These are phyloP conservation scores for Latrodectus elegans DNA, from an alignment of 2,888 invertebrate species.

Conservation along the genomic window DNA sequence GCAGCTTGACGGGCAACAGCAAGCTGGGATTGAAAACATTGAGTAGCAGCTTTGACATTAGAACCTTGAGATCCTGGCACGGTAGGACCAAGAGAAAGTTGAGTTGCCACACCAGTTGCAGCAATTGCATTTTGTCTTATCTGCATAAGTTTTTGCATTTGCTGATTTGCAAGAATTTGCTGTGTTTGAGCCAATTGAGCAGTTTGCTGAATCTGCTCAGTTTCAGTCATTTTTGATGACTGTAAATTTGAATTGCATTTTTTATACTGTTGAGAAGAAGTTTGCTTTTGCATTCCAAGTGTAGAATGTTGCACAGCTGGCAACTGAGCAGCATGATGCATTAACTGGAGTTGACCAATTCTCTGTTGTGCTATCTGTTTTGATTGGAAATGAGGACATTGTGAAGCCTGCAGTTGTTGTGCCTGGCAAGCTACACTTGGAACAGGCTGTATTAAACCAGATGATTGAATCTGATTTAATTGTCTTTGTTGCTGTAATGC, in stretches of 20 bases:
- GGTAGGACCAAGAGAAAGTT: slow-evolving; percentile 37
- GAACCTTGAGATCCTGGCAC: slow-evolving; percentile 48
- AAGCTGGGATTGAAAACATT: slow-evolving; percentile 61
- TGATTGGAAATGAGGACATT: slow-evolving; percentile 58
- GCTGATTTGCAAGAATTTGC: slow-evolving; percentile 52
- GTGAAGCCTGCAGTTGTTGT: slow-evolving; percentile 46
- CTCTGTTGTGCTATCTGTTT: slow-evolving; percentile 59
- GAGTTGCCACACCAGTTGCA: slow-evolving; percentile 41
- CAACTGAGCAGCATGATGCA: slow-evolving; percentile 55
- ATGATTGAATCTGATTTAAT: slow-evolving; percentile 34
- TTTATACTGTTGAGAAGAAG: slow-evolving; percentile 42
- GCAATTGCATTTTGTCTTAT: slow-evolving; percentile 57
- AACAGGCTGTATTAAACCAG: slow-evolving; percentile 39
- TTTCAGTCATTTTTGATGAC: slow-evolving; percentile 43
- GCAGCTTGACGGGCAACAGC: slow-evolving; percentile 58
- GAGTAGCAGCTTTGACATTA: slow-evolving; percentile 38
- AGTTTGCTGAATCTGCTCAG: slow-evolving; percentile 59
- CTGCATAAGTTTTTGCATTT: slow-evolving; percentile 61
- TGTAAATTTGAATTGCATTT: slow-evolving; percentile 29
- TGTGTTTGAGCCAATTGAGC: slow-evolving; percentile 57
- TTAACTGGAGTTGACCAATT: slow-evolving; percentile 51
- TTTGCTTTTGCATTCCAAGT: slow-evolving; percentile 45
- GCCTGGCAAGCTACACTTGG: slow-evolving; percentile 48
- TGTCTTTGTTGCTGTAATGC: slow-evolving; percentile 48
- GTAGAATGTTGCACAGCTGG: slow-evolving; percentile 44